Base-by-base conservation (phyloP, 30 jellyfish, hydroid and myxozoan genomes). In the Aurelia sp. region DNA sequence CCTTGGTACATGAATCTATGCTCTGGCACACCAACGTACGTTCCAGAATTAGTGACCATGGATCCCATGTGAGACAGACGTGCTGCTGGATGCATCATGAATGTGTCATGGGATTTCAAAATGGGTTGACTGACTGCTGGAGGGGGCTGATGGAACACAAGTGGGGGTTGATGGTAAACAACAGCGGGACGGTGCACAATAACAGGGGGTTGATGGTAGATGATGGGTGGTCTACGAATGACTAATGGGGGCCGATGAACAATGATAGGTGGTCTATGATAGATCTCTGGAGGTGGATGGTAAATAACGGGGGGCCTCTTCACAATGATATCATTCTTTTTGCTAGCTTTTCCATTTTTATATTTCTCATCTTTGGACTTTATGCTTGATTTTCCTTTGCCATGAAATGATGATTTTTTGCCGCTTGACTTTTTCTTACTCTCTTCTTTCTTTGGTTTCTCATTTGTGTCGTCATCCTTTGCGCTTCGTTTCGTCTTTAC, bases 61-160 rank as follows among this genome's bases (percentile, higher is more conserved):
- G 99, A 95, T 44, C 99, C 99, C 96, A 95, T 81, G 63, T 95
- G 99, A 55, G 98, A 91, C 50, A 95, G 72, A 35, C 97, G 92
- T 9, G 98, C 97, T 20, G 99, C 99, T 65, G 99, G 99, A 74
- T 95, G 99, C 99, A 95, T 95, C 95, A 95, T 86, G 91, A 95
- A 95, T 20, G 99, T 95, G 62, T 95, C 99, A 71, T 95, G 99
- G 13, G 99, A 95, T 72, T 95, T 95, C 74, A 95, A 65, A 81
- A 95, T 95, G 30, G 99, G 99, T 73, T 95, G 99, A 68, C 99
- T 95, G 27, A 95, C 99, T 35, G 99, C 99, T 69, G 99, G 99
- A 21, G 99, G 99, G 47, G 99, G 99, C 67, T 95, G 99, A 80
- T 95, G 99, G 87, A 95, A 95, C 22, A 95, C 92, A 13, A 95